phyloP scores from a whole-genome alignment of 2,113 vertebrate species.

The Aegotheles bennettii region DNA sequence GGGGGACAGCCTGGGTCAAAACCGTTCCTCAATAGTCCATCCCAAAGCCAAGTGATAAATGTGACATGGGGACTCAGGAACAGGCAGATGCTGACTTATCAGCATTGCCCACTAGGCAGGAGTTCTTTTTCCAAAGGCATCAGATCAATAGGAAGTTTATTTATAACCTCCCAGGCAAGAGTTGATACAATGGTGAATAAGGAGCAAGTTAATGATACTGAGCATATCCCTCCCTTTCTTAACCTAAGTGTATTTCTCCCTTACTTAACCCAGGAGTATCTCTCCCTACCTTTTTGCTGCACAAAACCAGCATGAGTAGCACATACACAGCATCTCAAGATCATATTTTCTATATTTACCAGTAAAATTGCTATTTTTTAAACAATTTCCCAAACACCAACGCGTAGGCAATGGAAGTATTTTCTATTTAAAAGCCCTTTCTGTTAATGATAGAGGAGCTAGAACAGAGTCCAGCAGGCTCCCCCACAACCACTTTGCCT shows the following conservation, averaged over 20 bases:
- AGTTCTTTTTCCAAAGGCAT: neutral
- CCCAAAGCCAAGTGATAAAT: neutral
- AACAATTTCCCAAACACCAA: neutral
- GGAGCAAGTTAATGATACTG: neutral
- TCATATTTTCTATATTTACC: fast-evolving
- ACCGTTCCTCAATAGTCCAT: neutral
- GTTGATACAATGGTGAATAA: neutral
- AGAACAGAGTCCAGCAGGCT: neutral
- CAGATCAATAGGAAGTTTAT: neutral
- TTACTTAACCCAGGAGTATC: fast-evolving
- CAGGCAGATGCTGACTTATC: neutral
- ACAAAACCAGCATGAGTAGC: neutral
- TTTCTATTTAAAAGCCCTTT: neutral
- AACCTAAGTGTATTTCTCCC: fast-evolving
- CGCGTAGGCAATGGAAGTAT: fast-evolving
- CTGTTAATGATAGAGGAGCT: fast-evolving
- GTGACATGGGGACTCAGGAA: fast-evolving
- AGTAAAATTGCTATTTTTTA: neutral
- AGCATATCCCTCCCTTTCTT: fast-evolving
- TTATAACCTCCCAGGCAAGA: neutral
- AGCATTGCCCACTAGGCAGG: fast-evolving
- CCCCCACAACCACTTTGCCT: neutral
- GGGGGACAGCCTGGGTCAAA: neutral
- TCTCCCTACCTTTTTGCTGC: neutral
- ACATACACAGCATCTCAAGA: fast-evolving